phyloP scores from a whole-genome alignment of 1,140 invertebrate species.

The Caenorhabditis inopinata region DNA sequence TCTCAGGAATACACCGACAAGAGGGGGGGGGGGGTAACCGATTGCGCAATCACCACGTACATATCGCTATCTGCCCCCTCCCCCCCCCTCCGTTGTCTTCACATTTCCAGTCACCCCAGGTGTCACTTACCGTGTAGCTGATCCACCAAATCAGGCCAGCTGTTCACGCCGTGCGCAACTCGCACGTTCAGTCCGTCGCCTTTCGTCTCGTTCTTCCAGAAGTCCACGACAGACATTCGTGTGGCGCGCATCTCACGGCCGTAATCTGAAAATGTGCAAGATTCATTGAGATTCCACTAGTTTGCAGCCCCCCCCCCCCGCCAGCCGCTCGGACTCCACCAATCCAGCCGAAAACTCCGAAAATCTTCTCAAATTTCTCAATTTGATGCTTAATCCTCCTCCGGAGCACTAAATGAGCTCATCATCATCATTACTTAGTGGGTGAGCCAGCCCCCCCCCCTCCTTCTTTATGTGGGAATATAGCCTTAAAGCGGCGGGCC shows the following conservation, averaged over 20 bases:
- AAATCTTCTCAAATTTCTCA: neutral
- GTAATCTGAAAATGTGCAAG: neutral
- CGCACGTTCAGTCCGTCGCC: slow-evolving; percentile 43
- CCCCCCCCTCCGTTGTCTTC: neutral
- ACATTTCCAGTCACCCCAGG: neutral
- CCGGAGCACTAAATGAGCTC: neutral
- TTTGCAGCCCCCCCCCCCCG: too few relatives aligned
- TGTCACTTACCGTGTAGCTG: slow-evolving; percentile 43
- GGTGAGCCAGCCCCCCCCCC: too few relatives aligned
- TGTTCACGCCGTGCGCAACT: slow-evolving; percentile 44
- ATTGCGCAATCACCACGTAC: too few relatives aligned
- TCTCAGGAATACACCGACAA: too few relatives aligned
- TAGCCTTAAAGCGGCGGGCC: too few relatives aligned
- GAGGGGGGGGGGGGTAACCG: too few relatives aligned
- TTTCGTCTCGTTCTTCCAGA: slow-evolving; percentile 46
- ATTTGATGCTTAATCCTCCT: neutral
- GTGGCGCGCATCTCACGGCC: slow-evolving; percentile 45
- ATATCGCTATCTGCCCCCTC: neutral
- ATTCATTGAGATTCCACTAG: too few relatives aligned
- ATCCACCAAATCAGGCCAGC: slow-evolving; percentile 45
- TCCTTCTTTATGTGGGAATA: neutral
- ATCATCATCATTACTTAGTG: neutral
- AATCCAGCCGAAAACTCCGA: neutral
- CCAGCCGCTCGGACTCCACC: too few relatives aligned
- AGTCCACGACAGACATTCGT: slow-evolving; percentile 46